These are phyloP conservation scores for Spinibarbus caldwelli DNA, from an alignment of 2,797 vertebrate genomes.

Conservation along the genomic window DNA sequence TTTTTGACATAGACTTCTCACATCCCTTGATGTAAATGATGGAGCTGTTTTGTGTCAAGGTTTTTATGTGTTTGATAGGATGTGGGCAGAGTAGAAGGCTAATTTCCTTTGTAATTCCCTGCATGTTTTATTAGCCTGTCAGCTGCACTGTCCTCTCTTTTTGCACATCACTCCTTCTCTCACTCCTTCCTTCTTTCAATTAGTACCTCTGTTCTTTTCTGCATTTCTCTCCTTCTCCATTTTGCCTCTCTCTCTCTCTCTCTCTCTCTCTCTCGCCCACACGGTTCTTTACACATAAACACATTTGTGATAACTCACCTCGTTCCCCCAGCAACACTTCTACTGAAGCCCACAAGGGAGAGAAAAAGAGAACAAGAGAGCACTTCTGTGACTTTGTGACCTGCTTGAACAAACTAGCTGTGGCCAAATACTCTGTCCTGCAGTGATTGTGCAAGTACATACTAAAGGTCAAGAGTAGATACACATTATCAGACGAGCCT, in stretches of 20 bases:
- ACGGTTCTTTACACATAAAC: constrained; percentile 62
- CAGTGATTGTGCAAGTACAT: neutral
- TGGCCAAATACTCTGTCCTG: neutral
- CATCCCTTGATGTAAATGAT: constrained; percentile 18
- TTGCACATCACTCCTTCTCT: constrained; percentile 21
- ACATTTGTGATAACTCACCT: constrained; percentile 66
- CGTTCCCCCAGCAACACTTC: constrained; percentile 69
- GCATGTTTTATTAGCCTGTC: constrained; percentile 31
- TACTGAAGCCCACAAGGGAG: constrained; percentile 53
- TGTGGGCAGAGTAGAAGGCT: constrained; percentile 19
- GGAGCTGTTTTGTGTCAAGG: constrained; percentile 5
- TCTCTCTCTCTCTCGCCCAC: constrained; percentile 61
- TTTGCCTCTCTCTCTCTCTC: no score
- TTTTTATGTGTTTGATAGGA: constrained; percentile 22
- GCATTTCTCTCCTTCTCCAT: constrained; percentile 41
- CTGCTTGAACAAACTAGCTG: constrained; percentile 23
- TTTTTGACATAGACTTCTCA: neutral
- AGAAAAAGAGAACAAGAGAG: constrained; percentile 38
- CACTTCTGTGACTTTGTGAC: constrained; percentile 38
- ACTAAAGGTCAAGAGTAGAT: neutral
- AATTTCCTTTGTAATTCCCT: constrained; percentile 19
- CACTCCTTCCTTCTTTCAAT: constrained; percentile 14
- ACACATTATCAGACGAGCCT: neutral
- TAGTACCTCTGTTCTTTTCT: constrained; percentile 41
- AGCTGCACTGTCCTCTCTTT: constrained; percentile 14